Base-by-base conservation (phyloP, 2,113 vertebrate species). In the Verasper variegatus region DNA sequence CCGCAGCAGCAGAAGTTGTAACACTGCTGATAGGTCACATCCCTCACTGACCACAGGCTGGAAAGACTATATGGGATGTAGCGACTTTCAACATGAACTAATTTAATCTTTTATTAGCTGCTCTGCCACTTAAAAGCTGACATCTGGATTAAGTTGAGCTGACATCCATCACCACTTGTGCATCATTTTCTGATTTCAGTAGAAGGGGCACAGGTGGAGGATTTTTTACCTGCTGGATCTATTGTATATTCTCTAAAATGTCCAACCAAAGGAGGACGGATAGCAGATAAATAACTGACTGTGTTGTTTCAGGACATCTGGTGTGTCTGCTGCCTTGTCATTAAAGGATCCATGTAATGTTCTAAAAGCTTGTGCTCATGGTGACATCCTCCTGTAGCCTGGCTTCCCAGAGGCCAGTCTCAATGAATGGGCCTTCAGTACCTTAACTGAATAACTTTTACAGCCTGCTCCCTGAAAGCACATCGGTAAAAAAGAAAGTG, bases 341-440 rank as follows among this genome's bases (percentile, higher is more conserved):
- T 82, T 72, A 78, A 63, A 54, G 37, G 58, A 68, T 35, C 68
- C 78, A 81, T 73, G 67, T 87, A 81, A 89, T 78, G 68, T 54
- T 80, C 26, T 74, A 62, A 71, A 61, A 66, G 75, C 67, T 68
- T 76, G 74, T 26, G 51, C 23, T 68, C 68, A 45, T 78, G 23
- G 37, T 85, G 80, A 82, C 20, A 42, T 87, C 59, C 17, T 65
- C 1, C 9, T 77, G 56, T 68, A 62, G 64, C 70, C 67, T 65
- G 27, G 1, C 49, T 21, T 74, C 71, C 75, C 68, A 11, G 62
- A 84, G 82, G 86, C 71, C 54, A 18, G n/a, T n/a, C 18, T 37
- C 5, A 73, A 82, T 80, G 80, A 89, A 88, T 73, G 62, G 14
- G 64, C 51, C 78, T 72, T 87, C 45, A 83, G 70, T 72, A 66